These are phyloP conservation scores for Chelidonichthys spinosus DNA, from an alignment of 2,797 vertebrate genomes.

Conservation along the genomic window DNA sequence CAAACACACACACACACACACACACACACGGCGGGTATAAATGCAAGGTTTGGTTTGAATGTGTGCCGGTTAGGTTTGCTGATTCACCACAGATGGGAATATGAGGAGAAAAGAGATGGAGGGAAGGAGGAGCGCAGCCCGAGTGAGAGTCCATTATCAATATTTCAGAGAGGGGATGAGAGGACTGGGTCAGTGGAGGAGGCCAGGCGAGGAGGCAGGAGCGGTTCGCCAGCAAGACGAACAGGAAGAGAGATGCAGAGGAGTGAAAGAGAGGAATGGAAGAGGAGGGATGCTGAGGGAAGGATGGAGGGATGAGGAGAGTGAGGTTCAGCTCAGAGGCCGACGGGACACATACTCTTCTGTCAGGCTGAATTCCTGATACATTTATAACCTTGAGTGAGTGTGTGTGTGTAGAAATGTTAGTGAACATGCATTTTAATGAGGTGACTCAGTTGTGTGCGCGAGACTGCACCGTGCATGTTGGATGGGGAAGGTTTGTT, in stretches of 20 bases:
- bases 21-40: background rate
- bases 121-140: conserved; percentile 11
- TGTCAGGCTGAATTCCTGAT: conserved; percentile 33
- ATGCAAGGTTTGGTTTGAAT: conserved; percentile 1
- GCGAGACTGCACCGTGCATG: background rate
- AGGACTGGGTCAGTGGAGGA: conserved; percentile 77
- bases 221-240: conserved; percentile 2
- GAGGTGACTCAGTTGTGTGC: conserved; percentile 34
- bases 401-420: background rate
- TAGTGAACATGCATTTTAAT: conserved; percentile 19
- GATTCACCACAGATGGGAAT: conserved; percentile 58
- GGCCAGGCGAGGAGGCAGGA: conserved; percentile 48
- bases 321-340: conserved; percentile 18
- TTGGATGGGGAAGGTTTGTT: conserved; percentile 32
- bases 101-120: conserved; percentile 38
- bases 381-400: conserved; percentile 27
- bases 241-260: conserved; percentile 25
- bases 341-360: conserved; percentile 39
- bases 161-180: conserved; percentile 72
- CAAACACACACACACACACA: conserved; percentile 8
- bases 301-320: conserved; percentile 27
- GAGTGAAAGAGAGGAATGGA: conserved; percentile 34
- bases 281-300: conserved; percentile 30
- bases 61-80: conserved; percentile 45
- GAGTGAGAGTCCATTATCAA: conserved; percentile 68